Evolutionary conservation across 2,797 vertebrate species (phyloP), one percentile per base, ranked within the genome.

Genomic region (Octomys mimax): DNA sequence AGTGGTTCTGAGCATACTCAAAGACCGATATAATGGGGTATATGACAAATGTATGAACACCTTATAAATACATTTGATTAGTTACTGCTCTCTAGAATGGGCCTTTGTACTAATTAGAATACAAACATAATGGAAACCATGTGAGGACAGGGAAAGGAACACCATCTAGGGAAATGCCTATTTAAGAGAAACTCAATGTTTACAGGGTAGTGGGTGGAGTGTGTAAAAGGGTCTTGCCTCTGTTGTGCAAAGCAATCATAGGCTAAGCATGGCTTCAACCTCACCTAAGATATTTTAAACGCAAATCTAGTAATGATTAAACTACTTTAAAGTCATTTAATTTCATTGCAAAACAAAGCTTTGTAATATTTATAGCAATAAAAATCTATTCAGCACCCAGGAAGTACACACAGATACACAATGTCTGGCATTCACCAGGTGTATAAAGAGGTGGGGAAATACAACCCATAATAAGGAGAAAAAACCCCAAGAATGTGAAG

Each of bases 31-130:
- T 97, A 96, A 97, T 90, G 92, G 92, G 91, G 22, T 24, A 59
- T 93, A 66, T 62, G 86, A 94, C 68, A 89, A 93, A 95, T 95
- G 79, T 89, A 77, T 96, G 88, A 96, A 86, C 61, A 85, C 83
- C 78, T 96, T 97, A 96, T 95, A 95, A 96, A 96, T 87, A 70
- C 52, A 77, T 94, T 96, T 95, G 90, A 89, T 97, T 91, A 87
- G 90, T 86, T 88, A 91, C 64, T 84, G 22, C 54, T 78, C 24
- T 95, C 59, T 92, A 84, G 85, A 91, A 96, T 92, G 82, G 71
- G 42, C 14, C 19, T 85, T 2, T 31, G 11, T n/a, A 49, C 16
- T 79, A 71, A 83, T 52, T 42, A 81, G 61, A 21, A 14, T 36
- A 16, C 42, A 59, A 84, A 4, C 54, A 61, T 83, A 57, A 84